Evolutionary conservation across 2,797 vertebrate genomes (phyloP).

Genomic region (Chaetophractus vellerosus): DNA sequence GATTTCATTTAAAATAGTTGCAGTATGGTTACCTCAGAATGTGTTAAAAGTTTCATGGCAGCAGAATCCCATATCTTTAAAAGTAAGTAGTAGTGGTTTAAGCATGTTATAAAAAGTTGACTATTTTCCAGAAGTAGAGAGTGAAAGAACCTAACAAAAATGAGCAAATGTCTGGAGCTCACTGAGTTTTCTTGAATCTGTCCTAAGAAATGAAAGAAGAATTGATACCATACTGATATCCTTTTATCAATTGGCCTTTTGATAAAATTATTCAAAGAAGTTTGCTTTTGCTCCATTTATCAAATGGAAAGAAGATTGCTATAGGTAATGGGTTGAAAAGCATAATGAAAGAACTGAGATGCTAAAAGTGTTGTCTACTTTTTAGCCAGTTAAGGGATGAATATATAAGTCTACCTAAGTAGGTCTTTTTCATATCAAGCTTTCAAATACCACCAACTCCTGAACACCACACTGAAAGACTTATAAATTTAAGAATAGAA

Average conservation of each 20-base stretch:
- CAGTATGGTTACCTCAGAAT: neutral
- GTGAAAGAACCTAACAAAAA: slow-evolving; percentile 56
- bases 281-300: neutral
- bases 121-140: slow-evolving; percentile 29
- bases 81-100: neutral
- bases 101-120: neutral
- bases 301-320: neutral
- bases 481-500: slow-evolving; percentile 18
- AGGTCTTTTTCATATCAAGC: neutral
- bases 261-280: slow-evolving; percentile 19
- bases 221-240: neutral
- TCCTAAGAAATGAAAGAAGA: neutral
- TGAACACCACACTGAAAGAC: neutral
- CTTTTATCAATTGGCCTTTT: slow-evolving; percentile 19
- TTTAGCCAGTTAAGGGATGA: slow-evolving; percentile 6
- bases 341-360: slow-evolving; percentile 22
- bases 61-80: slow-evolving; percentile 29
- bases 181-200: neutral
- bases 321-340: neutral
- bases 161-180: neutral
- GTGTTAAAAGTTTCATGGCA: neutral
- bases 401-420: neutral
- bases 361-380: neutral
- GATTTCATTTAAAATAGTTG: slow-evolving; percentile 38
- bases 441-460: neutral